A percentile compares a stretch with the other conserved stretches of the same genome.
Evolutionary conservation across 2,888 invertebrate genomes (phyloP).

Genomic region (Eupelmus urozonus): DNA sequence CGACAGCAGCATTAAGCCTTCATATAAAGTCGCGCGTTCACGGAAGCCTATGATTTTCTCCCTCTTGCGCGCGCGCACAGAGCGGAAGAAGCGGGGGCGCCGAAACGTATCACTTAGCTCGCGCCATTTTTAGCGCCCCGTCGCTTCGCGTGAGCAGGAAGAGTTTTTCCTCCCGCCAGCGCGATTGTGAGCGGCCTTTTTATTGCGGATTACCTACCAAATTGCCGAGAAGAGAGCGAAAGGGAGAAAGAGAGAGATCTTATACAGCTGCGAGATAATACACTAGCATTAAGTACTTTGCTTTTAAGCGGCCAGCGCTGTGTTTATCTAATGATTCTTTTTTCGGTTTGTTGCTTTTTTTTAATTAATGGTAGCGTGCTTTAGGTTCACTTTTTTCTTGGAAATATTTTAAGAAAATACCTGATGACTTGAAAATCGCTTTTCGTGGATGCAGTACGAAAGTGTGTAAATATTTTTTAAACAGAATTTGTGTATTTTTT

Average conservation of each 20-base stretch:
- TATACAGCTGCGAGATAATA: constrained; percentile 11
- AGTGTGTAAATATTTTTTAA: too few relatives aligned
- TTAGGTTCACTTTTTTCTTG: too few relatives aligned
- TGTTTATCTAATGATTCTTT: constrained; percentile 14
- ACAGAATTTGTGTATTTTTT: too few relatives aligned
- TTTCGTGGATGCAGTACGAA: too few relatives aligned
- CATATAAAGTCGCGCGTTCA: too few relatives aligned
- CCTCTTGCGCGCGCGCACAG: too few relatives aligned
- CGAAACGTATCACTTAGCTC: constrained; percentile 20
- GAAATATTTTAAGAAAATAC: too few relatives aligned
- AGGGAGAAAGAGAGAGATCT: constrained; percentile 14
- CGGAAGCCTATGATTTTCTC: too few relatives aligned
- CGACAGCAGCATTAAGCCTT: too few relatives aligned
- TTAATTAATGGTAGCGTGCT: neutral
- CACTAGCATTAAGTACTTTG: constrained; percentile 33
- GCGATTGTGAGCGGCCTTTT: neutral
- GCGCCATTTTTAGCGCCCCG: constrained; percentile 37
- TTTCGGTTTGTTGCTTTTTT: neutral
- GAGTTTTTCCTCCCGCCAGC: neutral
- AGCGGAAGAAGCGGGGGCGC: too few relatives aligned
- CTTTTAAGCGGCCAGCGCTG: neutral
- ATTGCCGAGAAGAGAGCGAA: constrained; percentile 15
- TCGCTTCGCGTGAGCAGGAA: constrained; percentile 31
- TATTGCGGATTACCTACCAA: constrained; percentile 41
- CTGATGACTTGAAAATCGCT: too few relatives aligned